Conservation (phyloP, 2,113 vertebrate genomes). For the Lucifuga dentata region DNA sequence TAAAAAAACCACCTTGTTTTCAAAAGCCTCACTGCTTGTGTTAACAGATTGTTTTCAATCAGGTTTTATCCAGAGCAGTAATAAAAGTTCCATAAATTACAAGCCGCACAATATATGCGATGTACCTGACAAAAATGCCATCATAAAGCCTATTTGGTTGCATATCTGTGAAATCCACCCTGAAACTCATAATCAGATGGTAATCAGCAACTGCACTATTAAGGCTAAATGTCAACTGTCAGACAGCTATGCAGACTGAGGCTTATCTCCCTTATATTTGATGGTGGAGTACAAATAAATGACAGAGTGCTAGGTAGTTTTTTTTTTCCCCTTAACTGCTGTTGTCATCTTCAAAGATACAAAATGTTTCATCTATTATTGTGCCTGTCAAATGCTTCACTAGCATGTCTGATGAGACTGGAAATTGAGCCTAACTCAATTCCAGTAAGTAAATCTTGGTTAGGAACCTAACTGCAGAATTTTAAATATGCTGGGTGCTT, state of each 20-base stretch:
- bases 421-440: too few species aligned
- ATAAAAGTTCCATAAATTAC: background rate
- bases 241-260: constrained; percentile 49
- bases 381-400: constrained; percentile 20
- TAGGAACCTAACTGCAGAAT: too few species aligned
- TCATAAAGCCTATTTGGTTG: constrained; percentile 21
- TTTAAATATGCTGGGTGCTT: too few species aligned
- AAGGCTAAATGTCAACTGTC: constrained; percentile 74
- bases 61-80: background rate
- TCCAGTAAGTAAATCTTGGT: too few species aligned
- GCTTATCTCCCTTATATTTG: constrained; percentile 53
- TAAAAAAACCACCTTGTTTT: constrained; percentile 1
- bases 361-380: constrained; percentile 24
- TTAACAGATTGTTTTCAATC: constrained; percentile 3
- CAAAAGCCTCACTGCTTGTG: background rate
- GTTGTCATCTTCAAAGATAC: constrained; percentile 44
- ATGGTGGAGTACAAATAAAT: constrained; percentile 49
- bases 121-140: constrained; percentile 1
- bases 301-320: constrained; percentile 32
- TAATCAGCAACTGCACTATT: constrained; percentile 56
- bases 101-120: background rate
- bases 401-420: background rate
- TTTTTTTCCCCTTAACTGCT: constrained; percentile 42
- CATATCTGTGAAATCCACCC: constrained; percentile 28
- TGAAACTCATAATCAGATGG: constrained; percentile 54